These are phyloP conservation scores for Halocaridina rubra DNA, from an alignment of 2,888 invertebrate genomes.

Conservation along the genomic window DNA sequence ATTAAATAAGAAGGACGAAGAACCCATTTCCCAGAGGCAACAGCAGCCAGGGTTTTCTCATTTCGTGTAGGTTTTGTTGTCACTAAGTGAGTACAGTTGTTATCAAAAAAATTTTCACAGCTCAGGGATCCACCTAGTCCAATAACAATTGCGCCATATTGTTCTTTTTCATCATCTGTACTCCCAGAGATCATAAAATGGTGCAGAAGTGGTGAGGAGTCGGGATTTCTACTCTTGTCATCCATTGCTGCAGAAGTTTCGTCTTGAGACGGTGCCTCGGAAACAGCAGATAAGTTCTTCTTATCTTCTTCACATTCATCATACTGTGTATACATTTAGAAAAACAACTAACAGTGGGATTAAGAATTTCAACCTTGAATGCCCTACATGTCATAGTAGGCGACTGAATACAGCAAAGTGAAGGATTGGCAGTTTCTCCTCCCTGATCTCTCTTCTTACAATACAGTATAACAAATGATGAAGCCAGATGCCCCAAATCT, in stretches of 20 bases:
- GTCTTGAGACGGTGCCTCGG: neutral
- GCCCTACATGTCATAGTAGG: too few relatives aligned
- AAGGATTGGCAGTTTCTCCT: too few relatives aligned
- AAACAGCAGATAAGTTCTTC: neutral
- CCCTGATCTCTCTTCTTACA: too few relatives aligned
- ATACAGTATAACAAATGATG: too few relatives aligned
- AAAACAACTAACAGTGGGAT: too few relatives aligned
- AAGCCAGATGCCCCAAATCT: too few relatives aligned
- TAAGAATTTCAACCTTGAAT: too few relatives aligned
- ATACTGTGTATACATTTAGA: too few relatives aligned
- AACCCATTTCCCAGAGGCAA: constrained; percentile 91
- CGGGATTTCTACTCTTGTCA: neutral
- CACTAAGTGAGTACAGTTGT: constrained; percentile 80
- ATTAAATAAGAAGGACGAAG: constrained; percentile 83
- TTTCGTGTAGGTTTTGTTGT: constrained; percentile 79
- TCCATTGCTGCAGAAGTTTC: neutral
- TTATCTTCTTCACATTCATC: neutral
- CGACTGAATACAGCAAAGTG: too few relatives aligned
- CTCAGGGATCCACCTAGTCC: constrained; percentile 77
- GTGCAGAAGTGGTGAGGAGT: neutral
- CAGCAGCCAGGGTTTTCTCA: constrained; percentile 87
- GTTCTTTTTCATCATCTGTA: constrained; percentile 67
- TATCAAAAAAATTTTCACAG: constrained; percentile 74
- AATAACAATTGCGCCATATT: constrained; percentile 70
- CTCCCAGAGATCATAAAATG: constrained; percentile 68